Conservation (phyloP, 2,797 vertebrate genomes). For the Vireo griseus region DNA sequence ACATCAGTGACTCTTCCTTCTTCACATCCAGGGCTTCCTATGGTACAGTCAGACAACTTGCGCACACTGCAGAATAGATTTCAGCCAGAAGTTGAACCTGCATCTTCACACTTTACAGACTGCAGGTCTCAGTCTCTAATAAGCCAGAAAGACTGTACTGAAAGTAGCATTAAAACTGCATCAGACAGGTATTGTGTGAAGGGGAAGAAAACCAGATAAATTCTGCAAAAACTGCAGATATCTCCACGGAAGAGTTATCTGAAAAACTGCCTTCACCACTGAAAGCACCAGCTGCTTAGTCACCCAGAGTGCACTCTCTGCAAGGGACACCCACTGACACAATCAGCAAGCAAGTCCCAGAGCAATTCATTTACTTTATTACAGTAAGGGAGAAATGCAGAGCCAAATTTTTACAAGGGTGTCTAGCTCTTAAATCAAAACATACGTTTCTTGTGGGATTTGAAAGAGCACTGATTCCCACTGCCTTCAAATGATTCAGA, state of each 20-base stretch:
- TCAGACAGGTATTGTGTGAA: background rate
- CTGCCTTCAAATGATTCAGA: slow-evolving; percentile 1
- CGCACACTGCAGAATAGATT: background rate
- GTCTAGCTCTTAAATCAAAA: slow-evolving; percentile 27
- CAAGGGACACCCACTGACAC: background rate
- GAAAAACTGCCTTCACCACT: background rate
- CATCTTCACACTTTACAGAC: background rate
- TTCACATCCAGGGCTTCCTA: background rate
- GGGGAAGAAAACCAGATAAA: background rate
- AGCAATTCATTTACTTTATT: slow-evolving; percentile 27
- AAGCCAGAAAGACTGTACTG: background rate
- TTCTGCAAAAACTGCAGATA: background rate
- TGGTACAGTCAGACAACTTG: background rate
- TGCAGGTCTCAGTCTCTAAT: background rate
- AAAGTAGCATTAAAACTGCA: background rate
- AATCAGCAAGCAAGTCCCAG: background rate
- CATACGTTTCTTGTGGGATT: background rate
- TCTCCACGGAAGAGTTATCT: too few relatives aligned
- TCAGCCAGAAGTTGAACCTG: background rate
- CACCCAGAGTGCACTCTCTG: background rate
- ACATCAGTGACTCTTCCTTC: background rate
- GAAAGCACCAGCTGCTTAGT: slow-evolving; percentile 1
- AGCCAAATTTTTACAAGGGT: background rate
- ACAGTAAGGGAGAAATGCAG: background rate
- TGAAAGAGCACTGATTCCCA: background rate